Evolutionary conservation across 2,113 vertebrate genomes (phyloP), one percentile per base, ranked within the genome.

Genomic region (Dolichallabes microphthalmus): DNA sequence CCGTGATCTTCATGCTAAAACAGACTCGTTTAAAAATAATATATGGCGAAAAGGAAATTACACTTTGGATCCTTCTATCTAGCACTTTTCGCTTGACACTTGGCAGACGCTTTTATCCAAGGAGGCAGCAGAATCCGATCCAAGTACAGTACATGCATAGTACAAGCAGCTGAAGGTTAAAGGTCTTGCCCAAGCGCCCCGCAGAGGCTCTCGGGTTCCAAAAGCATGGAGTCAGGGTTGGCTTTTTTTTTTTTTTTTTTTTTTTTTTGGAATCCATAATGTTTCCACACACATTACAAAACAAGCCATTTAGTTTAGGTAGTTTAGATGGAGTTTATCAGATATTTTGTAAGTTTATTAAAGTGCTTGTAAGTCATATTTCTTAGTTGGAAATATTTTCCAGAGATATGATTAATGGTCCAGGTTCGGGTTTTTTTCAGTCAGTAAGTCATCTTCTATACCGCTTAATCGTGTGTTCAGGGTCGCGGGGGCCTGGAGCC

Each of bases 161-260:
- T 60, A 79, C 25, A 20, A 79, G 76, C 11, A 35, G 17, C 27
- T 78, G 55, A 78, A 78, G 76, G 76, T 79, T 35, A 79, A 79
- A 79, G 30, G 76, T 79, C 76, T 32, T 79, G 20, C 30, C 30
- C 55, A 35, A 39, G 57, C 11, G 76, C 6, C 76, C 55, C 30
- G 58, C 30, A 25, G n/a, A 39, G 76, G 14, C 19, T 79, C 76
- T 79, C 55, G 39, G 11, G 55, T 79, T 79, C 55, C 76, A 60
- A 19, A 79, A 39, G 30, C 27, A 79, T 79, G 75, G n/a, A 57
- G 53, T 1, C 2, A 2, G n/a, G 8, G 1, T n/a, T 77, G 9
- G 50, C 30, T 53, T n/a, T 45, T 27, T 6, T 52, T 15, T 75
- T 45, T n/a, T n/a, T n/a, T n/a, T n/a, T 50, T 73, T 32, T 66